Evolutionary conservation across 2,113 vertebrate genomes (phyloP).

Genomic region (Isurus oxyrinchus): DNA sequence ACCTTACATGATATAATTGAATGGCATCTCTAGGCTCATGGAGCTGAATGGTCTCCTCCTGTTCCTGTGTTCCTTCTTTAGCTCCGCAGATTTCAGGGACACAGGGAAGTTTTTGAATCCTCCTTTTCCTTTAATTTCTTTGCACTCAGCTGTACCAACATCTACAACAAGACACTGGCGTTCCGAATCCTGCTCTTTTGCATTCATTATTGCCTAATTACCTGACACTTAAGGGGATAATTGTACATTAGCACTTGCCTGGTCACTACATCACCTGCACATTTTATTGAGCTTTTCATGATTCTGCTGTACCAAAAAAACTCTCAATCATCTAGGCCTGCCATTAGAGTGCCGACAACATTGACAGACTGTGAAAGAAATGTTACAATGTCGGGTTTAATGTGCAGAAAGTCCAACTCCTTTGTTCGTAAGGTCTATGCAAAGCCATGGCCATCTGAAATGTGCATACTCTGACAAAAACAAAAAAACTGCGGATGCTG

Average conservation of each 20-base stretch:
- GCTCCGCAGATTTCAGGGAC: not conserved
- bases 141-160: not conserved
- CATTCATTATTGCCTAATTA: conserved; percentile 30
- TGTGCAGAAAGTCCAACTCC: not conserved
- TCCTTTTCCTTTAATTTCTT: not conserved
- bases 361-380: not conserved
- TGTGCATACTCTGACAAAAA: not conserved
- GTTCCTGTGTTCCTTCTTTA: not conserved
- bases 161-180: not conserved
- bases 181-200: not conserved
- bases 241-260: conserved; percentile 14
- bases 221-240: conserved; percentile 30
- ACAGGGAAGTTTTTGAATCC: no score
- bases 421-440: not conserved
- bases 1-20: not conserved
- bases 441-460: not conserved
- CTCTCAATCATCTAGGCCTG: not conserved
- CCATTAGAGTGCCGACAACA: not conserved
- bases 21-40: no score
- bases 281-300: conserved; percentile 20
- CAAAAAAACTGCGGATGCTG: no score
- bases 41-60: not conserved
- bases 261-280: conserved; percentile 23
- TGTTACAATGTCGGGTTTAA: not conserved
- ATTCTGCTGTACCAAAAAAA: not conserved